Evolutionary conservation across 2,113 vertebrate genomes (phyloP), one percentile per base, ranked within the genome.

Genomic region (Hemibagrus wyckioides): DNA sequence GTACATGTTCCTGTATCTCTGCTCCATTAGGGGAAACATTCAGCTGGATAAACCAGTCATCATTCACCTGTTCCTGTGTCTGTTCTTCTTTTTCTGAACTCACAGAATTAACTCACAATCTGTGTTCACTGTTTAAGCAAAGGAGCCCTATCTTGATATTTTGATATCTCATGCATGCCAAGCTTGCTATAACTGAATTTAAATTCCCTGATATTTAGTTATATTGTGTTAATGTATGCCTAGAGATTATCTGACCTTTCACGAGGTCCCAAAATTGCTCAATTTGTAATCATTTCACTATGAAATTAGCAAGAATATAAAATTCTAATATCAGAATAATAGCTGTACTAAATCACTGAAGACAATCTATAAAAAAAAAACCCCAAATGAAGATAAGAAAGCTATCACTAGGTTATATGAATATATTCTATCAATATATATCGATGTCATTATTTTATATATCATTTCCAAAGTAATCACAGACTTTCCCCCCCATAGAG

Each of bases 21-120:
- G 44, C 44, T 44, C 44, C 7, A 4, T 48, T 48, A 8, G 5
- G 5, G 9, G 90, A 59, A 82, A 89, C 83, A 85, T 91, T 89
- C 80, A 91, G 87, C 69, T 88, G 88, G 41, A 69, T 84, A 84
- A 89, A 94, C 93, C 93, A 94, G 81, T 92, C 90, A 84, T 94
- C 93, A 1, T 93, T 91, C 81, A 93, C 36, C 28, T 92, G 7
- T 7, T 25, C 2, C 57, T 28, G 14, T 67, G 13, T 9, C 33
- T 30, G 19, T 14, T 0, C 5, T n/a, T n/a, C n/a, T n/a, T n/a
- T n/a, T n/a, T n/a, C n/a, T n/a, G n/a, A n/a, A n/a, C n/a, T n/a
- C n/a, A n/a, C n/a, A n/a, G n/a, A n/a, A n/a, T n/a, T n/a, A n/a
- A n/a, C n/a, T n/a, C n/a, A n/a, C n/a, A n/a, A n/a, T n/a, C n/a